A percentile compares a stretch with the other conserved stretches of the same genome.
Conservation (phyloP, 2,797 vertebrate species). For the Aratinga solstitialis region DNA sequence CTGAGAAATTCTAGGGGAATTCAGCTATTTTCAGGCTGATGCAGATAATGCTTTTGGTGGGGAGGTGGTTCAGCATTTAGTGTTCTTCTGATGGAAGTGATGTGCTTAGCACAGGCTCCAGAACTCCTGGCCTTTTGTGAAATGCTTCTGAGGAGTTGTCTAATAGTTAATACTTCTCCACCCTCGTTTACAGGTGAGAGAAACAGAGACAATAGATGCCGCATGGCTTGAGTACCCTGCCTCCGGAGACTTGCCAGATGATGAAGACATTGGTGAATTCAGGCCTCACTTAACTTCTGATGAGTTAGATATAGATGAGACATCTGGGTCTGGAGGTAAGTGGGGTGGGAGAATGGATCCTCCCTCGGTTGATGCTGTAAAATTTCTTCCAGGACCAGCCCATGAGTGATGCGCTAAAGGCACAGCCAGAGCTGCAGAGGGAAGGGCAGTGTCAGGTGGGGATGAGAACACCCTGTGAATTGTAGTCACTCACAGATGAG, state of each 20-base stretch:
- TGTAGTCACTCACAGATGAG: background rate
- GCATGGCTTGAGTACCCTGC: constrained; percentile 69
- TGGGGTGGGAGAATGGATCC: constrained; percentile 55
- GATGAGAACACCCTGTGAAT: background rate
- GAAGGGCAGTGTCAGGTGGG: background rate
- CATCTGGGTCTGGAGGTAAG: constrained; percentile 88
- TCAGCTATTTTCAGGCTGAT: background rate
- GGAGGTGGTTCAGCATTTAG: constrained; percentile 2
- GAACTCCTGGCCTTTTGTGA: background rate
- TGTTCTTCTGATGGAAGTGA: background rate
- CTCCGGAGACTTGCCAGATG: constrained; percentile 82
- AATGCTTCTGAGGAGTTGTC: background rate
- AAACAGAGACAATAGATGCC: constrained; percentile 92
- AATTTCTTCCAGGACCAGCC: background rate
- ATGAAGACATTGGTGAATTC: constrained; percentile 66
- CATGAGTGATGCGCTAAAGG: background rate
- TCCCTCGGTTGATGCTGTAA: background rate
- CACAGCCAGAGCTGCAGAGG: background rate
- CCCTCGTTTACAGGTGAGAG: constrained; percentile 82
- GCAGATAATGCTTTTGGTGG: background rate
- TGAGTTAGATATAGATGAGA: constrained; percentile 64
- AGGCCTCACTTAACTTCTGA: constrained; percentile 49
- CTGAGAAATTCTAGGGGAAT: constrained; percentile 38
- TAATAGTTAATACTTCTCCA: background rate
- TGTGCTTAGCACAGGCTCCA: background rate